phyloP scores from a whole-genome alignment of 2,888 invertebrate genomes.

The Cataglyphis rosenhaueri region DNA sequence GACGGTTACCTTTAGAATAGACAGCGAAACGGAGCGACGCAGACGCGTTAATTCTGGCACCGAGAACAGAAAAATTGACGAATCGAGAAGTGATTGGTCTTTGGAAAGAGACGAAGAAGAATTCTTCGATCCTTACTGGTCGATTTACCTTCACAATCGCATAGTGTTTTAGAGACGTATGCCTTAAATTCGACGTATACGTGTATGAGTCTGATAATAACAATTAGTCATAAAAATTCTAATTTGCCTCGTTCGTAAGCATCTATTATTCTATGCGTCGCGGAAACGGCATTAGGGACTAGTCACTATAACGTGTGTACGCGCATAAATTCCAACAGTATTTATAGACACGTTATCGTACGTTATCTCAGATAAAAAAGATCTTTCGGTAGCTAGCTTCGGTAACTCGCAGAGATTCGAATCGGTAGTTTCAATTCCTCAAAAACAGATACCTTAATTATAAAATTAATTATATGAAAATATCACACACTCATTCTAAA shows the following conservation, averaged over 20 bases:
- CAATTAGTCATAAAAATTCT: slow-evolving; percentile 39
- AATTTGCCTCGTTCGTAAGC: slow-evolving; percentile 7
- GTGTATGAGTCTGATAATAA: not conserved
- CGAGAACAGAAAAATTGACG: slow-evolving; percentile 65
- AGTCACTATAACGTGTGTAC: slow-evolving; percentile 19
- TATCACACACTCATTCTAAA: not conserved
- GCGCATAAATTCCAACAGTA: slow-evolving; percentile 28
- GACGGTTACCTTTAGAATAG: slow-evolving; percentile 69
- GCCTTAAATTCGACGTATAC: slow-evolving; percentile 14
- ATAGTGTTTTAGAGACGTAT: not conserved
- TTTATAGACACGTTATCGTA: slow-evolving; percentile 40
- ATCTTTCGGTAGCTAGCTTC: not conserved
- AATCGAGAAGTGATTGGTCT: slow-evolving; percentile 69
- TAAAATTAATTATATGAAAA: slow-evolving; percentile 6
- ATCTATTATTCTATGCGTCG: slow-evolving; percentile 19
- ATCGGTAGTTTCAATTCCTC: not conserved
- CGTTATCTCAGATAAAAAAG: slow-evolving; percentile 38
- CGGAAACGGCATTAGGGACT: slow-evolving; percentile 22
- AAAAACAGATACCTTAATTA: slow-evolving; percentile 1
- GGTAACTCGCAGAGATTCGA: not conserved
- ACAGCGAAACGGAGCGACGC: slow-evolving; percentile 57
- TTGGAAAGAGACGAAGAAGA: slow-evolving; percentile 43
- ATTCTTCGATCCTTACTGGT: slow-evolving; percentile 24
- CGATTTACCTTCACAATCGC: slow-evolving; percentile 10
- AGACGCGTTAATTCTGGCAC: slow-evolving; percentile 54